Base-by-base conservation (phyloP, 1,140 invertebrate species). In the Pseudomyrmex pallidus region DNA sequence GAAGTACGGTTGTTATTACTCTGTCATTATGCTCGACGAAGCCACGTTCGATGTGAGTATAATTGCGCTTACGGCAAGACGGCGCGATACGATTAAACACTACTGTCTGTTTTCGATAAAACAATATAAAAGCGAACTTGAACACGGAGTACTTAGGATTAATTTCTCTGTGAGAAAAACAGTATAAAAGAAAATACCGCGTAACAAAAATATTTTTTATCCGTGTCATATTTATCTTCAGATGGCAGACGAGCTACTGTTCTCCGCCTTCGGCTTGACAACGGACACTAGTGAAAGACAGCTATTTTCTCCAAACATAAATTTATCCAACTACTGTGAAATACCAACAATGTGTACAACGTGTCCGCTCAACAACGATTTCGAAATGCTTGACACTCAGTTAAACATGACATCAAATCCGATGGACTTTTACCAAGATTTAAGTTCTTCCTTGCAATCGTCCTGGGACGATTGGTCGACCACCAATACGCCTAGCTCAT, bases 161-260 rank as follows among this genome's bases (percentile, higher is more conserved):
- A 35, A 7, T 35, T 35, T 35, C 35, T 35, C 35, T 35, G 35
- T 35, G 35, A 35, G 4, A 7, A 35, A 35, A 35, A 0, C 35
- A 5, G 35, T 35, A 35, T 7, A 35, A 35, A 35, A 35, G 35
- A 35, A 35, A 35, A 35, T 35, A 35, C 35, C 7, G 35, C 5
- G 1, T 35, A 73, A 59, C 12, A 13, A 12, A 52, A 52, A 13
- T 13, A 73, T 13, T 20, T 50, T 13, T 20, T 50, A 13, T 74
- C 50, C 17, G 35, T 35, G 35, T 80, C 17, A 22, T 20, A 22
- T 52, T 25, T 35, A 73, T 57, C 74, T 85, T 4, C 82, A 94
- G 91, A 94, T 94, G 92, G 91, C 92, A 64, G 93, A 94, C 68
- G 93, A 94, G 74, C 82, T 94, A 74, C 74, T 94, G 13, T 93